Conservation (phyloP, 2,888 invertebrate genomes). For the Liodrosophila aerea region DNA sequence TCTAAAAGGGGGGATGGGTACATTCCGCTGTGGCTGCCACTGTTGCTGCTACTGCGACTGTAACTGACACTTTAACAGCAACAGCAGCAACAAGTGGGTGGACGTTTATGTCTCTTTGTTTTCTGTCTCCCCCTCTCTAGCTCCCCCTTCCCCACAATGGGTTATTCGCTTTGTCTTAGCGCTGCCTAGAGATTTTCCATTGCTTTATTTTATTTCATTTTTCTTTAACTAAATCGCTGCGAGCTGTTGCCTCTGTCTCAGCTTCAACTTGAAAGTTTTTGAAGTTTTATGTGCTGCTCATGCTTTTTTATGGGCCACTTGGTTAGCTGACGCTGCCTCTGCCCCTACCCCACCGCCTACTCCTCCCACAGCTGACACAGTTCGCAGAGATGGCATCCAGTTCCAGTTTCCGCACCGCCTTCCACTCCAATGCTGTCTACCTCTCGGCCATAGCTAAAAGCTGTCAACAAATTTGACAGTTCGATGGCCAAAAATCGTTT, state of each 20-base stretch:
- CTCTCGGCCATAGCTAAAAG: conserved; percentile 38
- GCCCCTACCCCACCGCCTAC: neutral
- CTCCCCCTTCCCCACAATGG: conserved; percentile 5
- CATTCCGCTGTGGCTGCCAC: conserved; percentile 45
- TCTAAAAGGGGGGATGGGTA: conserved; percentile 19
- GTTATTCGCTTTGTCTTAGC: conserved; percentile 10
- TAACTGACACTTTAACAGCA: conserved; percentile 75
- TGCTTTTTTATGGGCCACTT: conserved; percentile 53
- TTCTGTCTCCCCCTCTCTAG: conserved; percentile 24
- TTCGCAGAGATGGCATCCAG: conserved; percentile 36
- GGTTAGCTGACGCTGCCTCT: conserved; percentile 1
- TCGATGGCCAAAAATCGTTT: conserved; percentile 37
- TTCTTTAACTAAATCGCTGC: conserved; percentile 40
- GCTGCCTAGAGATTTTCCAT: conserved; percentile 33
- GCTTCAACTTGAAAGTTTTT: conserved; percentile 34
- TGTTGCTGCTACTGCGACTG: conserved; percentile 36
- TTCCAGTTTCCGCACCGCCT: conserved; percentile 11
- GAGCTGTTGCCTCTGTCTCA: conserved; percentile 19
- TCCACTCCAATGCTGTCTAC: conserved; percentile 14
- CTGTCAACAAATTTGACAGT: conserved; percentile 74
- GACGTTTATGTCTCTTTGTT: conserved; percentile 76
- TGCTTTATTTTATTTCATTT: conserved; percentile 50
- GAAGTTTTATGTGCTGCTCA: conserved; percentile 50
- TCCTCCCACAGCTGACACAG: conserved; percentile 42
- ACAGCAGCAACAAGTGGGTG: conserved; percentile 70